A percentile compares a stretch with the other conserved stretches of the same genome.
These are phyloP conservation scores for Clarias macrocephalus DNA, from an alignment of 2,113 vertebrate genomes.

Conservation along the genomic window DNA sequence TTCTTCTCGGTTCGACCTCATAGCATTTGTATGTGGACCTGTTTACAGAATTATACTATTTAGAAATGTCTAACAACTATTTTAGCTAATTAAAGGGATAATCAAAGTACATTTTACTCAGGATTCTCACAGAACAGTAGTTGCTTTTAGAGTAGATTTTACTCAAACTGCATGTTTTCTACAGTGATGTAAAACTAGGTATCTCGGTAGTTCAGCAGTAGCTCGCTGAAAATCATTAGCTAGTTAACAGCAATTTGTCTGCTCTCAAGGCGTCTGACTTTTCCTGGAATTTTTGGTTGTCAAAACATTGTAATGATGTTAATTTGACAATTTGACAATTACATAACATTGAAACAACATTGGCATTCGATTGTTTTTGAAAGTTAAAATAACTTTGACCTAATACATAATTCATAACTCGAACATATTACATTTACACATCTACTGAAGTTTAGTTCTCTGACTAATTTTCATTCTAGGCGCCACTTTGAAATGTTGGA, in stretches of 20 bases:
- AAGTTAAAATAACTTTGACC: too few species aligned
- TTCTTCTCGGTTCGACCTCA: neutral
- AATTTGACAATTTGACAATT: too few species aligned
- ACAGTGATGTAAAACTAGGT: neutral
- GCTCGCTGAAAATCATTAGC: neutral
- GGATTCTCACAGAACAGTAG: neutral
- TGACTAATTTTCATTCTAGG: too few species aligned
- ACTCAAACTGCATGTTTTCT: neutral
- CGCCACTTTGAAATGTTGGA: too few species aligned
- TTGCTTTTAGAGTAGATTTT: neutral
- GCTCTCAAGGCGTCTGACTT: neutral
- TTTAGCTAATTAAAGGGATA: neutral
- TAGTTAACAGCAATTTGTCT: neutral
- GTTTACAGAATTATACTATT: neutral
- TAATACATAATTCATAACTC: too few species aligned
- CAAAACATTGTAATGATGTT: too few species aligned
- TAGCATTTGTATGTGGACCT: neutral
- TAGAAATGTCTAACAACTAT: neutral
- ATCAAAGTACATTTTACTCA: neutral
- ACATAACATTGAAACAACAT: too few species aligned
- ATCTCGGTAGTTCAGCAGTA: neutral
- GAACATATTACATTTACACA: too few species aligned
- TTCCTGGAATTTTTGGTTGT: neutral
- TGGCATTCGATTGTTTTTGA: too few species aligned
- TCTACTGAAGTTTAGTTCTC: too few species aligned